Evolutionary conservation across 2,113 vertebrate genomes (phyloP), one percentile per base, ranked within the genome.

Genomic region (Nasalis larvatus): DNA sequence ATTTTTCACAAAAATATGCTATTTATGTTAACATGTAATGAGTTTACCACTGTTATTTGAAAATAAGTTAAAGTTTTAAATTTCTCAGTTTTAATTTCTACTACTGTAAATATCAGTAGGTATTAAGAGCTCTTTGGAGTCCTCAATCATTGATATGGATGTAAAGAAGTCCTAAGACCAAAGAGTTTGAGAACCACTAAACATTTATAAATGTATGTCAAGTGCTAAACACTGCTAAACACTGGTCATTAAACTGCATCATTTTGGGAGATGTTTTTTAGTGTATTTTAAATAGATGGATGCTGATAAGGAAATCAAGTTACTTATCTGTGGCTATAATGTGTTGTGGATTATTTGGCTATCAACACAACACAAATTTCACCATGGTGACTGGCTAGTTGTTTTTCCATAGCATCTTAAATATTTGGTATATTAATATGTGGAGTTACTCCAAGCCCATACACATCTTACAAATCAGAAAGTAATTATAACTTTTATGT

Each of bases 51-150:
- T 74, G 30, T 78, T 89, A 84, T 42, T 52, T 81, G 47, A 88
- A 96, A 91, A 81, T 74, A 76, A 69, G 49, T 80, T 54, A 60
- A 40, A 91, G 32, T 77, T 85, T 60, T n/a, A 78, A n/a, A 45
- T 54, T 71, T 96, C 49, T 90, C 85, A 69, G 84, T 77, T 86
- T 90, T 82, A 89, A 69, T 71, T 91, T 93, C 35, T 69, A 81
- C 86, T 58, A 76, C 7, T 69, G 56, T 89, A 93, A 92, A 49
- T 84, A 76, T 66, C 27, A 71, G 21, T 4, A 81, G 27, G 27
- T 40, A 74, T 42, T 10, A 42, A 95, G 81, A 74, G 35, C 3
- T 93, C 60, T 74, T 42, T 86, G 54, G 40, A 56, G 27, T 86
- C 35, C 25, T 69, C 60, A 86, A 66, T 78, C 54, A 95, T n/a